Conservation (phyloP, 2,888 invertebrate genomes). For the Thumatha senex region DNA sequence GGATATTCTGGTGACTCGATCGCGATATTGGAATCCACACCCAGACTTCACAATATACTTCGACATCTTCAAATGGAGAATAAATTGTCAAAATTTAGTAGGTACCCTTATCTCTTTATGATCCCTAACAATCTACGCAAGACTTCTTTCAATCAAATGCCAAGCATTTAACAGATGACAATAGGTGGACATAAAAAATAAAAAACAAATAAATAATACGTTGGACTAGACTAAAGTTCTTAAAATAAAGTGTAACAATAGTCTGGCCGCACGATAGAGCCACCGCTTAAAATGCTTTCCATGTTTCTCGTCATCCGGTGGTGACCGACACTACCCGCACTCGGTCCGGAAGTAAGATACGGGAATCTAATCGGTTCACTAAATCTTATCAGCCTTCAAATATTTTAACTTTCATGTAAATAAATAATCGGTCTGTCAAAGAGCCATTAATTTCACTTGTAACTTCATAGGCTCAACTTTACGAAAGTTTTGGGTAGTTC, state of each 20-base stretch:
- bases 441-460: slow-evolving; percentile 69
- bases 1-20: too few relatives aligned
- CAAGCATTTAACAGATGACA: too few relatives aligned
- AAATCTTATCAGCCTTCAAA: slow-evolving; percentile 57
- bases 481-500: too few relatives aligned
- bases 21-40: too few relatives aligned
- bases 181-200: too few relatives aligned
- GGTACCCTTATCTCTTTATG: too few relatives aligned
- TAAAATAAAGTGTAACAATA: slow-evolving; percentile 75
- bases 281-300: slow-evolving; percentile 81
- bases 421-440: slow-evolving; percentile 49
- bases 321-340: slow-evolving; percentile 47
- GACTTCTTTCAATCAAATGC: too few relatives aligned
- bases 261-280: slow-evolving; percentile 58
- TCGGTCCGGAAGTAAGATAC: slow-evolving; percentile 68
- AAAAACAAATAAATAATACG: neutral
- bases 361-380: slow-evolving; percentile 61
- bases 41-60: too few relatives aligned
- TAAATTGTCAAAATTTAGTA: too few relatives aligned
- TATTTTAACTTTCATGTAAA: slow-evolving; percentile 48
- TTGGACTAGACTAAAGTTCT: slow-evolving; percentile 36
- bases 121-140: too few relatives aligned
- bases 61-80: too few relatives aligned
- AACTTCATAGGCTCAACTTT: slow-evolving; percentile 40
- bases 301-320: slow-evolving; percentile 74